phyloP scores from a whole-genome alignment of 2,797 vertebrate genomes.

The Taeniopygia guttata region DNA sequence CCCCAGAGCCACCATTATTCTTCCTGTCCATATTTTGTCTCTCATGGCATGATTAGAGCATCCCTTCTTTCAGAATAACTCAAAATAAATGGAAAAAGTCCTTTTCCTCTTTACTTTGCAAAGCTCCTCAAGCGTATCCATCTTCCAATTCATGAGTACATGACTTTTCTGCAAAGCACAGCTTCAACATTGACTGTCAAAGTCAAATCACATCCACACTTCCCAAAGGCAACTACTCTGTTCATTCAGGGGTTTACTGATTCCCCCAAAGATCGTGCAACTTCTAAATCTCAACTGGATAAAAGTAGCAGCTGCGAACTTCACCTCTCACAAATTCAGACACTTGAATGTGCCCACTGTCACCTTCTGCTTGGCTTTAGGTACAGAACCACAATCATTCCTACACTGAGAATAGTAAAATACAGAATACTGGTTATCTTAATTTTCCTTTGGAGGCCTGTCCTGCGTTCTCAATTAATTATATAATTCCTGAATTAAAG shows the following conservation, averaged over 20 bases:
- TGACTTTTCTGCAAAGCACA: not conserved
- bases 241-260: not conserved
- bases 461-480: not conserved
- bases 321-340: not conserved
- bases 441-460: not conserved
- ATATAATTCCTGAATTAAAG: not conserved
- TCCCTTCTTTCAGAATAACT: not conserved
- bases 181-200: not conserved
- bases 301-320: not conserved
- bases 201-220: not conserved
- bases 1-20: not conserved
- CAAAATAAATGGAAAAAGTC: not conserved
- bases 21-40: not conserved
- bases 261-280: not conserved
- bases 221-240: not conserved
- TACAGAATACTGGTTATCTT: not conserved
- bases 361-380: not conserved
- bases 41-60: not conserved
- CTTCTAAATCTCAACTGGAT: not conserved
- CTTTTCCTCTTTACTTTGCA: not conserved
- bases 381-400: not conserved
- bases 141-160: not conserved
- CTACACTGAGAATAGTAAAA: not conserved
- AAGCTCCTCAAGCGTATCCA: not conserved
- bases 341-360: not conserved